Evolutionary conservation across 2,113 vertebrate species (phyloP).

Genomic region (Microcebus tavaratra): DNA sequence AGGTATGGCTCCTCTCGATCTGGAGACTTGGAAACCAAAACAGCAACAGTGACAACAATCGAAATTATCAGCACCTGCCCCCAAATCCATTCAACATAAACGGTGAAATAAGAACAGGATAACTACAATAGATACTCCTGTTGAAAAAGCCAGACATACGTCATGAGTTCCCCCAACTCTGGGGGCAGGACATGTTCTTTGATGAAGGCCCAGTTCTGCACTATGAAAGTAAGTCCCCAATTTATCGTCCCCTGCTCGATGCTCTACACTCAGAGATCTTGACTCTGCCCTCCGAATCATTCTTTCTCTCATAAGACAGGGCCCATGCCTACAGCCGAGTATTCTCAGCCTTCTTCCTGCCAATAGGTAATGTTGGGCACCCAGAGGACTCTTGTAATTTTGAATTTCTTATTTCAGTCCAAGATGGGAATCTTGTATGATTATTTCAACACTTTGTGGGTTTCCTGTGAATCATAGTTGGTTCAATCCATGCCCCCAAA

Average conservation of each 20-base stretch:
- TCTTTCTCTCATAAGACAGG: background rate
- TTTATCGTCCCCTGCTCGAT: background rate
- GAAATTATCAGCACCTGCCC: background rate
- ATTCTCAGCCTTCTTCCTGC: background rate
- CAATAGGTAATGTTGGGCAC: background rate
- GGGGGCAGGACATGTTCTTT: background rate
- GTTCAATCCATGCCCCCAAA: background rate
- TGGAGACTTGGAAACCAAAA: background rate
- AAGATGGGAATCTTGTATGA: background rate
- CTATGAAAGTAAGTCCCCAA: background rate
- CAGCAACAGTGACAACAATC: background rate
- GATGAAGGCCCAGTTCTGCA: background rate
- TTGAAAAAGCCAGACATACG: rapidly evolving
- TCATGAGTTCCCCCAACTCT: background rate
- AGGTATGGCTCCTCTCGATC: background rate
- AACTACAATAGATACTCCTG: background rate
- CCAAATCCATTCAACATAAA: background rate
- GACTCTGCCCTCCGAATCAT: background rate
- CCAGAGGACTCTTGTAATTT: background rate
- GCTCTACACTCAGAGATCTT: background rate
- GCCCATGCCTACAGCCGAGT: background rate
- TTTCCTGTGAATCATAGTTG: background rate
- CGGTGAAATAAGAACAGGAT: background rate
- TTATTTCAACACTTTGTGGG: background rate
- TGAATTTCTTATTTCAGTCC: background rate